phyloP scores from a whole-genome alignment of 2,888 invertebrate genomes.

The Parnassius mnemosyne region DNA sequence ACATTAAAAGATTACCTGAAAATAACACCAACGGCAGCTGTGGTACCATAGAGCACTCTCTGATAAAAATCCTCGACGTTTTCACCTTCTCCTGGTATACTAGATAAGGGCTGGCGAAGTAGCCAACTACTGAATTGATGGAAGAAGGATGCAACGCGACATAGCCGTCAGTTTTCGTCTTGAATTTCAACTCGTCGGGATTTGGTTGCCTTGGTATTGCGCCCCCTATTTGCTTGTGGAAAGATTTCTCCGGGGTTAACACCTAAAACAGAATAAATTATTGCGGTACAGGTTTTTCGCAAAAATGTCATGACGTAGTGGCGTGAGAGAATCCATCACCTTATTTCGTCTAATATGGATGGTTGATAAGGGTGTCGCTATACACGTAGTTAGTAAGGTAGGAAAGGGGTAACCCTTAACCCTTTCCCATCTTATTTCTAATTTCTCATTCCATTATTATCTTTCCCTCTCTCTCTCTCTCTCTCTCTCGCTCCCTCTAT shows the following conservation, averaged over 20 bases:
- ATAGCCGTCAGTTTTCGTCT: slow-evolving; percentile 86
- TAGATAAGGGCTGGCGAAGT: slow-evolving; percentile 87
- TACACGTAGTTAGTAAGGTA: too few relatives aligned
- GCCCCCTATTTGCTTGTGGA: slow-evolving; percentile 85
- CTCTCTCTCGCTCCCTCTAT: too few relatives aligned
- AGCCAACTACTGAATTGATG: slow-evolving; percentile 83
- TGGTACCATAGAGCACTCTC: slow-evolving; percentile 91
- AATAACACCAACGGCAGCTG: slow-evolving; percentile 86
- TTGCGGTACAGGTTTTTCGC: too few relatives aligned
- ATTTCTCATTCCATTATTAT: too few relatives aligned
- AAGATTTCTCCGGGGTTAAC: slow-evolving; percentile 88
- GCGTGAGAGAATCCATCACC: too few relatives aligned
- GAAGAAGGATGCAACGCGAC: slow-evolving; percentile 90
- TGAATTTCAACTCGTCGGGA: slow-evolving; percentile 87
- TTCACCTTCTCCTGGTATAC: slow-evolving; percentile 92
- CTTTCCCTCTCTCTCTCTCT: too few relatives aligned
- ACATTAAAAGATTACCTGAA: slow-evolving; percentile 55
- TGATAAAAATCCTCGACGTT: slow-evolving; percentile 88
- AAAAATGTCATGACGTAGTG: too few relatives aligned
- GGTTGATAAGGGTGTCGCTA: too few relatives aligned
- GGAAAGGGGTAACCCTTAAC: too few relatives aligned
- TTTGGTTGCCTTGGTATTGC: slow-evolving; percentile 86
- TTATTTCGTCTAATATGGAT: too few relatives aligned
- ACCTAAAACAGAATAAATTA: slow-evolving; percentile 54
- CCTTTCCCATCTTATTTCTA: too few relatives aligned